These are phyloP conservation scores for Cryptomyrus ogoouensis DNA, from an alignment of 2,113 vertebrate species.

Conservation along the genomic window DNA sequence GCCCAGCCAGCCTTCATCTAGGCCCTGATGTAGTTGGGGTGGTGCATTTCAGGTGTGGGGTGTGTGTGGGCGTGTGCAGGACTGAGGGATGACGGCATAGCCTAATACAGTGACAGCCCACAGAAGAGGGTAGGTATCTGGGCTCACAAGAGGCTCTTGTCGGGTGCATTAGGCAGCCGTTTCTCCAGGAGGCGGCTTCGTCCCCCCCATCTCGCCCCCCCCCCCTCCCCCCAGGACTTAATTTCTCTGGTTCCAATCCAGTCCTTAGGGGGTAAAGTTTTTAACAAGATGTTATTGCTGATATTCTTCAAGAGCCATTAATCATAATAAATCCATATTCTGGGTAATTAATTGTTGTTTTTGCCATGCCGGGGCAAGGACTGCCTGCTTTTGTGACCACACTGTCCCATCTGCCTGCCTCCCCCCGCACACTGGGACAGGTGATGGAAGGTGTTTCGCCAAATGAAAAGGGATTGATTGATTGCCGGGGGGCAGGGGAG, in stretches of 20 bases:
- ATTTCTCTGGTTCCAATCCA: background rate
- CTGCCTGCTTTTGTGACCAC: background rate
- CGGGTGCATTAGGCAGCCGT: constrained; percentile 31
- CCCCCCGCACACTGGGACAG: background rate
- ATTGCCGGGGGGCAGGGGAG: background rate
- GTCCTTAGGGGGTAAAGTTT: constrained; percentile 9
- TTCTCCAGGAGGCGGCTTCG: constrained; percentile 14
- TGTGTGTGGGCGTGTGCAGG: background rate
- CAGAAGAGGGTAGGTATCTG: constrained; percentile 25
- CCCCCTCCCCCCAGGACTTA: background rate
- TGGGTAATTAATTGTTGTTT: constrained; percentile 18
- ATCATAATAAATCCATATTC: constrained; percentile 21
- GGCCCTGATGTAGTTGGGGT: background rate
- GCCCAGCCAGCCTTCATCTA: background rate
- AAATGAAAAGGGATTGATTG: constrained; percentile 2
- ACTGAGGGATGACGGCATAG: background rate
- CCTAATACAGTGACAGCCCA: constrained; percentile 13
- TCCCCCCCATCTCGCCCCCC: background rate
- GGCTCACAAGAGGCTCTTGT: constrained; percentile 10
- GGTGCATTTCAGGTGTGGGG: background rate
- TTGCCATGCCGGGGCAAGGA: background rate
- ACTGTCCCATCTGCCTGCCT: background rate
- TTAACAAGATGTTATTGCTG: constrained; percentile 11
- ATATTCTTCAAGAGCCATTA: constrained; percentile 18
- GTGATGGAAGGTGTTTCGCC: background rate